Conservation (phyloP, 2,888 invertebrate species). For the Elaeidobius kamerunicus region DNA sequence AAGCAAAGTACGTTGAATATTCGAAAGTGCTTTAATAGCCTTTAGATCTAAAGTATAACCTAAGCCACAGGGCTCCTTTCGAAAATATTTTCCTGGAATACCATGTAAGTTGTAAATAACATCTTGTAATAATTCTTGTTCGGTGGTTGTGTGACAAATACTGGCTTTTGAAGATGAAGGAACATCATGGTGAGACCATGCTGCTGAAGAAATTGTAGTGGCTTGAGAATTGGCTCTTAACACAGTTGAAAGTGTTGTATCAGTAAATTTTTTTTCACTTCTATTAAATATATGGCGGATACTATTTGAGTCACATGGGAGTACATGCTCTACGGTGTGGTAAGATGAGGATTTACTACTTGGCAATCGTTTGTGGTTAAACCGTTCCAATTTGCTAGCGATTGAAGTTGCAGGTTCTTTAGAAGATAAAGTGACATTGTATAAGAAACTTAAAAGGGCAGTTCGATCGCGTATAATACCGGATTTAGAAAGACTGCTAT, state of each 20-base stretch:
- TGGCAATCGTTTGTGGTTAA: slow-evolving; percentile 30
- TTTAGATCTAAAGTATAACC: slow-evolving; percentile 62
- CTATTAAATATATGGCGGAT: slow-evolving; percentile 39
- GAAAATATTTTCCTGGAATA: slow-evolving; percentile 74
- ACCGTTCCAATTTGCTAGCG: slow-evolving; percentile 38
- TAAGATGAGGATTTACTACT: slow-evolving; percentile 33
- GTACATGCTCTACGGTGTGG: slow-evolving; percentile 35
- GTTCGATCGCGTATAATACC: slow-evolving; percentile 42
- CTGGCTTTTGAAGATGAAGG: slow-evolving; percentile 38
- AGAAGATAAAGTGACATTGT: slow-evolving; percentile 36
- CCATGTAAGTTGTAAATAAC: slow-evolving; percentile 86
- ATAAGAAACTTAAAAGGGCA: slow-evolving; percentile 42
- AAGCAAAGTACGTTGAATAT: slow-evolving; percentile 54
- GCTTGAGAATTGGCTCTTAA: slow-evolving; percentile 33
- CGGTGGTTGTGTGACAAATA: slow-evolving; percentile 40
- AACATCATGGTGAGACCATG: slow-evolving; percentile 42
- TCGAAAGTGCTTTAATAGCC: slow-evolving; percentile 53
- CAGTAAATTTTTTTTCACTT: slow-evolving; percentile 30
- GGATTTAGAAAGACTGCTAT: slow-evolving; percentile 43
- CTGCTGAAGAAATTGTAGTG: slow-evolving; percentile 38
- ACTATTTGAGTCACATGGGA: slow-evolving; percentile 38
- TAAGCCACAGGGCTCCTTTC: slow-evolving; percentile 59
- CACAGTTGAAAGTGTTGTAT: slow-evolving; percentile 18
- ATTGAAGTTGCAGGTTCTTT: slow-evolving; percentile 33
- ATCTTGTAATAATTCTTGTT: slow-evolving; percentile 64